A percentile compares a stretch with the other conserved stretches of the same genome.
These are phyloP conservation scores for Osmerus mordax DNA, from an alignment of 2,113 vertebrate genomes.

Conservation along the genomic window DNA sequence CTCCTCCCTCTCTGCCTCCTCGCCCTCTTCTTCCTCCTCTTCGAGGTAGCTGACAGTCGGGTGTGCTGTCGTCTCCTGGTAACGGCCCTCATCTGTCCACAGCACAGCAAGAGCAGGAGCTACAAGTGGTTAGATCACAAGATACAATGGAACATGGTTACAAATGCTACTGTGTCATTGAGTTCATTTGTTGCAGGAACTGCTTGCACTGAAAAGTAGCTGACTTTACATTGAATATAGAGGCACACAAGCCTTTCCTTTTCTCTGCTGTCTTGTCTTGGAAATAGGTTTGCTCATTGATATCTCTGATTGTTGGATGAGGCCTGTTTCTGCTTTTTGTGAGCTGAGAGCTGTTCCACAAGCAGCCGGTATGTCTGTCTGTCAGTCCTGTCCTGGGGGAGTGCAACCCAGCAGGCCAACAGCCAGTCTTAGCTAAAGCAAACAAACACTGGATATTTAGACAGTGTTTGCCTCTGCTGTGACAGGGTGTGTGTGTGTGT, in stretches of 20 bases:
- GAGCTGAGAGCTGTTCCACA: background rate
- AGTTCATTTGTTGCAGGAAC: background rate
- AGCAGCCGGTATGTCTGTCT: background rate
- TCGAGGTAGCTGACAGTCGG: too few relatives aligned
- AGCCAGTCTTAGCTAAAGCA: conserved; percentile 16
- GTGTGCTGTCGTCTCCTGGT: too few relatives aligned
- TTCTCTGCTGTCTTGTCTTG: background rate
- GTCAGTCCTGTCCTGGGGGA: background rate
- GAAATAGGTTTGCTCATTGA: background rate
- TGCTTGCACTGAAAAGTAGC: background rate
- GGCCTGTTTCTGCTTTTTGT: background rate
- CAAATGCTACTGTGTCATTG: background rate
- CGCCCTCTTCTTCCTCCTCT: too few relatives aligned
- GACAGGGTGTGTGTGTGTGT: background rate
- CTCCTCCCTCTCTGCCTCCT: too few relatives aligned
- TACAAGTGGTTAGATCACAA: too few relatives aligned
- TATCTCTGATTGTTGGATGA: background rate
- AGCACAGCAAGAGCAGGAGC: too few relatives aligned
- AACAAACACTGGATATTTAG: conserved; percentile 16
- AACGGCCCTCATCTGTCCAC: too few relatives aligned
- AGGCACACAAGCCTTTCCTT: background rate
- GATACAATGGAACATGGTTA: too few relatives aligned
- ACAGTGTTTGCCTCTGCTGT: background rate
- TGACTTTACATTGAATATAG: too few relatives aligned
- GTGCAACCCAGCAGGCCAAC: background rate